These are phyloP conservation scores for Mythimna loreyi DNA, from an alignment of 2,888 invertebrate genomes.

Conservation along the genomic window DNA sequence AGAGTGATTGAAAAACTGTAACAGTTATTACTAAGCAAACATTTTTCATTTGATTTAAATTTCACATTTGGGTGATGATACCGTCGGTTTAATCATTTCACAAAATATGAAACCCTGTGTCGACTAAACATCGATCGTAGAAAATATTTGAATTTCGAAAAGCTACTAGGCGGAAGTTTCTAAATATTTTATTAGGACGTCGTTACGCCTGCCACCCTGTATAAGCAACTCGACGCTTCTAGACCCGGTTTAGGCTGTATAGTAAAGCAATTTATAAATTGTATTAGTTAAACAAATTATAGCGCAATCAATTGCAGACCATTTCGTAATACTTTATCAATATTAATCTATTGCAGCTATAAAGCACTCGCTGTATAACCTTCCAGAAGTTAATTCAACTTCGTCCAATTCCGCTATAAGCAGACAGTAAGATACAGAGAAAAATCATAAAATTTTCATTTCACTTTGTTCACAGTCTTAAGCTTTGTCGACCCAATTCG, in stretches of 20 bases:
- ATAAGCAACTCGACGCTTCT: neutral
- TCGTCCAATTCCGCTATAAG: neutral
- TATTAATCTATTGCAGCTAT: neutral
- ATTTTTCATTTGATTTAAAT: neutral
- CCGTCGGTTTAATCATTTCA: too few species aligned
- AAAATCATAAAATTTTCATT: slow-evolving; percentile 34
- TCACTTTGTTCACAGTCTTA: slow-evolving; percentile 18
- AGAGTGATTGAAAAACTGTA: neutral
- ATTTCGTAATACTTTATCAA: slow-evolving; percentile 1
- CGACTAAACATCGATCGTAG: neutral
- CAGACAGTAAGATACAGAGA: neutral
- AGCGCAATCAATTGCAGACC: neutral
- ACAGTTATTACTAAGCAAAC: neutral
- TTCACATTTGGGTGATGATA: neutral
- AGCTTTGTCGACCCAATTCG: slow-evolving; percentile 34
- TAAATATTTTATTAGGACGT: neutral
- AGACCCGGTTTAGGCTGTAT: neutral
- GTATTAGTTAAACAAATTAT: neutral
- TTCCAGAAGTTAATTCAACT: neutral
- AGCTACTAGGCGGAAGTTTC: neutral
- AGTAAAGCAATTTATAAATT: neutral
- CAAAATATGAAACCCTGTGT: too few species aligned
- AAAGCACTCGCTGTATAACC: neutral
- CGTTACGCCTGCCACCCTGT: too few species aligned
- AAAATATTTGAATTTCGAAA: neutral